These are phyloP conservation scores for Brachionus rotundiformis DNA, from an alignment of 1,140 invertebrate species.

Conservation along the genomic window DNA sequence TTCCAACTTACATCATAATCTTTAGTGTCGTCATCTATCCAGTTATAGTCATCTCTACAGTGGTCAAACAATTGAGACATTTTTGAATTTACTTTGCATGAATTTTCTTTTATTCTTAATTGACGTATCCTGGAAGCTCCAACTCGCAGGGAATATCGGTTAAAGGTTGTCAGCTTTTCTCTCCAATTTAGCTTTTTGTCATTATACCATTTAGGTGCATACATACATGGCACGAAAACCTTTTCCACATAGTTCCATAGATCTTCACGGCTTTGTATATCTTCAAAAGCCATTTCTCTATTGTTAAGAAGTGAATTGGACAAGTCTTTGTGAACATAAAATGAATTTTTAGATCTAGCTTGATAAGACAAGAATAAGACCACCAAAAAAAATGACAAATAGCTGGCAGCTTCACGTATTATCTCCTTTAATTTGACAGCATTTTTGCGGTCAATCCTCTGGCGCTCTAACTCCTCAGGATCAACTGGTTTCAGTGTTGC, in stretches of 20 bases:
- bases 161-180: constrained; percentile 58
- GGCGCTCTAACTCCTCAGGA: constrained; percentile 55
- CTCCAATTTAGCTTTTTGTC: constrained; percentile 58
- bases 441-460: constrained; percentile 60
- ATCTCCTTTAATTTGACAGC: constrained; percentile 66
- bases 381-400: constrained; percentile 60
- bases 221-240: constrained; percentile 58
- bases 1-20: constrained; percentile 59
- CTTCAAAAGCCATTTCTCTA: constrained; percentile 43
- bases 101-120: constrained; percentile 61
- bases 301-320: constrained; percentile 55
- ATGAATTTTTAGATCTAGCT: constrained; percentile 58
- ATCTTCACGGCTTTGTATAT: constrained; percentile 46
- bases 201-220: constrained; percentile 59
- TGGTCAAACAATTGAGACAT: constrained; percentile 57
- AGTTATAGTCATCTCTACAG: constrained; percentile 61
- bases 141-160: constrained; percentile 56
- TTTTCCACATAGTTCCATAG: constrained; percentile 57
- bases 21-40: constrained; percentile 62
- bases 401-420: constrained; percentile 64
- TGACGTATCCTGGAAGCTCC: constrained; percentile 61
- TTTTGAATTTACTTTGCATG: constrained; percentile 56
- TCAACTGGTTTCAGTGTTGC: constrained; percentile 57
- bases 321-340: constrained; percentile 56
- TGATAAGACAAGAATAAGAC: constrained; percentile 64